A percentile compares a stretch with the other conserved stretches of the same genome.
These are phyloP conservation scores for Rhyzopertha dominica DNA, from an alignment of 1,140 invertebrate genomes.

Conservation along the genomic window DNA sequence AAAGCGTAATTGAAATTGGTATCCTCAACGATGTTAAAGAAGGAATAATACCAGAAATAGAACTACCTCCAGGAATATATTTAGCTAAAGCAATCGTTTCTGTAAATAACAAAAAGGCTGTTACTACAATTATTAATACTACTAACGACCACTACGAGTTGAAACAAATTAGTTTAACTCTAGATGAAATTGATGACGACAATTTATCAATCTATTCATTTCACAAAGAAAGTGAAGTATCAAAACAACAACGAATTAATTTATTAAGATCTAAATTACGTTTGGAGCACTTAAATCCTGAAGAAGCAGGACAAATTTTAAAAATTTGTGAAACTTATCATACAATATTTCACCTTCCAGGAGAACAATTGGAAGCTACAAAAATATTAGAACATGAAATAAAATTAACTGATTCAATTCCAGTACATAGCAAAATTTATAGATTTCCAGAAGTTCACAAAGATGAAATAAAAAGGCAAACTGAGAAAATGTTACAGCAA, in stretches of 20 bases:
- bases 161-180: too few species aligned
- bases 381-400: constrained; percentile 34
- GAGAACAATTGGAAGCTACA: constrained; percentile 21
- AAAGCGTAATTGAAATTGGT: constrained; percentile 17
- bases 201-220: too few species aligned
- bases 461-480: constrained; percentile 43
- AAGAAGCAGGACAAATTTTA: constrained; percentile 13
- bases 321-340: constrained; percentile 24
- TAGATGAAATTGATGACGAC: too few species aligned
- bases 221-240: too few species aligned
- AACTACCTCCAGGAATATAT: constrained; percentile 17
- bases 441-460: constrained; percentile 40
- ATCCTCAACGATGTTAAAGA: constrained; percentile 17
- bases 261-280: too few species aligned
- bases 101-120: constrained; percentile 13
- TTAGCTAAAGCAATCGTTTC: constrained; percentile 15
- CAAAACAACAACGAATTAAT: too few species aligned
- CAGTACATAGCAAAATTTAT: constrained; percentile 36
- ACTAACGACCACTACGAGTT: too few species aligned
- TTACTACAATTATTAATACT: constrained; percentile 27
- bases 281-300: constrained; percentile 25
- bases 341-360: constrained; percentile 28
- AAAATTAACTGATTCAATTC: constrained; percentile 21
- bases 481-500: constrained; percentile 43
- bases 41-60: constrained; percentile 17